Conservation (phyloP, 2,113 vertebrate species). For the Chinchilla lanigera region DNA sequence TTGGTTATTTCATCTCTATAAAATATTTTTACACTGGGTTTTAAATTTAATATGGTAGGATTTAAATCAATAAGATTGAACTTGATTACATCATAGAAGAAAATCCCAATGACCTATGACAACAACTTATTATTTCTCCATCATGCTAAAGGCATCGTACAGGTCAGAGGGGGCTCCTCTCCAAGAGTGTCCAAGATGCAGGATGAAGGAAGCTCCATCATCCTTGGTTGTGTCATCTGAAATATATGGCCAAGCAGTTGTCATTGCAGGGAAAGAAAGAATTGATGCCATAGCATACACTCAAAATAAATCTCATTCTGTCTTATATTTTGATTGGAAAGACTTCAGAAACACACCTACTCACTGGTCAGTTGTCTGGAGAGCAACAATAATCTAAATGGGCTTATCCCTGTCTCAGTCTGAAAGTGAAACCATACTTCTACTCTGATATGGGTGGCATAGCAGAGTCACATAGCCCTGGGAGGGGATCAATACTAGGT, state of each 20-base stretch:
- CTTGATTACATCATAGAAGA: background rate
- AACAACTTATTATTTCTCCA: background rate
- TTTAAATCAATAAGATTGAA: background rate
- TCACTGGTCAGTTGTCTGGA: background rate
- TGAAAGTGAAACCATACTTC: background rate
- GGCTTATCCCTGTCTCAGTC: background rate
- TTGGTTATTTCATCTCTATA: background rate
- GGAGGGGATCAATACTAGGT: rapidly evolving
- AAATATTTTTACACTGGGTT: background rate
- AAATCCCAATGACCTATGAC: background rate
- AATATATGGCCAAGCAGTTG: background rate
- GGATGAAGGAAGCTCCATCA: background rate
- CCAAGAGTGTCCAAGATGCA: background rate
- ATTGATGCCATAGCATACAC: background rate
- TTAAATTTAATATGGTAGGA: background rate
- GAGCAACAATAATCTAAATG: background rate
- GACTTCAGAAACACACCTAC: background rate
- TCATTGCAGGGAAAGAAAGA: background rate
- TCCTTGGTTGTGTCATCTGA: background rate
- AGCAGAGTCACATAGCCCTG: background rate
- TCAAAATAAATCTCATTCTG: background rate
- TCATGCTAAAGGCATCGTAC: background rate
- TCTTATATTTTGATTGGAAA: background rate
- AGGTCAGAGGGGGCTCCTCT: background rate
- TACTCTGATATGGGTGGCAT: too few relatives aligned